Percentiles rank a stretch among this genome's conserved stretches.
These are phyloP conservation scores for Craterocephalus amniculus DNA, from an alignment of 2,797 vertebrate species.

Conservation along the genomic window DNA sequence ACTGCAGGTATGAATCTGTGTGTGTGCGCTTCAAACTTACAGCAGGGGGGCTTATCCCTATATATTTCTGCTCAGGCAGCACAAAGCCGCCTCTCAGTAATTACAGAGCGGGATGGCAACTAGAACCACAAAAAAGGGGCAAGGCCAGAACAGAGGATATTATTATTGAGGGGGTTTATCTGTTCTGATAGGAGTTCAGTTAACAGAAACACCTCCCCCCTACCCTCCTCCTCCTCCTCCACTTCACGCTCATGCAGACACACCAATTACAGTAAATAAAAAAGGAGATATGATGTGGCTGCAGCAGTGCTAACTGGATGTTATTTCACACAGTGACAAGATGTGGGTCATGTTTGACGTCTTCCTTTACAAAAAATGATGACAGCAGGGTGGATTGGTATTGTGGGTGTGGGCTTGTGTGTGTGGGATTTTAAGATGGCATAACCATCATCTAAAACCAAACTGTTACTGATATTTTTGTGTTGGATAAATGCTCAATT, in stretches of 20 bases:
- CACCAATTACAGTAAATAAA: conserved; percentile 42
- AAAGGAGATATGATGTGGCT: conserved; percentile 24
- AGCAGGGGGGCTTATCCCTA: background rate
- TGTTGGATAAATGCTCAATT: background rate
- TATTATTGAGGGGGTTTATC: conserved; percentile 47
- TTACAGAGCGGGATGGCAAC: conserved; percentile 43
- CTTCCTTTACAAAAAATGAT: conserved; percentile 5
- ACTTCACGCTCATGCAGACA: conserved; percentile 30
- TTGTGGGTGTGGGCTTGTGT: background rate
- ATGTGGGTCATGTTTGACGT: conserved; percentile 23
- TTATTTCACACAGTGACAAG: conserved; percentile 30
- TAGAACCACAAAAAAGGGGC: conserved; percentile 26
- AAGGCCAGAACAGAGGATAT: conserved; percentile 42
- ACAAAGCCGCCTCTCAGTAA: conserved; percentile 43
- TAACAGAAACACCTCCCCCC: conserved; percentile 17
- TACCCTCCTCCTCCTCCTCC: background rate
- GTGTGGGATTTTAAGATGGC: conserved; percentile 2
- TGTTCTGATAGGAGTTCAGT: conserved; percentile 32
- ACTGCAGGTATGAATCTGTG: background rate
- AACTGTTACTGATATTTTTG: background rate
- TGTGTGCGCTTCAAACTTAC: conserved; percentile 5
- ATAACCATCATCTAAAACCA: background rate
- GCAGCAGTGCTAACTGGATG: conserved; percentile 6
- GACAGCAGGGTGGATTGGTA: conserved; percentile 4
- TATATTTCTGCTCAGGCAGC: conserved; percentile 11